Conservation (phyloP, 2,888 invertebrate species). For the Synanthedon tipuliformis region DNA sequence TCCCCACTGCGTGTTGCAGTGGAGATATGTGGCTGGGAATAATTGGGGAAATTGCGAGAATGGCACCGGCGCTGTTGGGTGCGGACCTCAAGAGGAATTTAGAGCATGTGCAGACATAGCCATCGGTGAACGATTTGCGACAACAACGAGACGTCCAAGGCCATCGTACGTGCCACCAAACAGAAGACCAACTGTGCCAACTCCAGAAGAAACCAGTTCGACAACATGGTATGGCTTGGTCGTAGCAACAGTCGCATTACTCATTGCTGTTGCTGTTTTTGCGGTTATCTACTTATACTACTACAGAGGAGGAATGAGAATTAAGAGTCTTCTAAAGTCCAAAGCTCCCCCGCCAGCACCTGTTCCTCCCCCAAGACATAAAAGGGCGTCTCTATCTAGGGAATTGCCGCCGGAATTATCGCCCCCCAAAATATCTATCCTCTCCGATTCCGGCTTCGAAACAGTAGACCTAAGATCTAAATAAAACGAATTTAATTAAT, state of each 20-base stretch:
- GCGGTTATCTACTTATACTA: slow-evolving; percentile 80
- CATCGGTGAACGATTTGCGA: slow-evolving; percentile 70
- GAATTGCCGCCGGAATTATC: slow-evolving; percentile 47
- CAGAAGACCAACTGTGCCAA: slow-evolving; percentile 51
- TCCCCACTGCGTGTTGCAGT: slow-evolving; percentile 86
- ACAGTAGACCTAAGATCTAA: slow-evolving; percentile 56
- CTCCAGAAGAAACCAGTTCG: slow-evolving; percentile 46
- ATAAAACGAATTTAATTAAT: slow-evolving; percentile 8
- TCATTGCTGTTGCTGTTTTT: slow-evolving; percentile 74
- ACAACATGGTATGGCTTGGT: slow-evolving; percentile 67
- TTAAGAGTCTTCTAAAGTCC: slow-evolving; percentile 73
- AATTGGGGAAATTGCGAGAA: slow-evolving; percentile 84
- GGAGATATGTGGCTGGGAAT: slow-evolving; percentile 89
- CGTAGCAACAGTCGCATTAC: slow-evolving; percentile 74
- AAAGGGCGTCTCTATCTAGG: slow-evolving; percentile 46
- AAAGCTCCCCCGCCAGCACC: slow-evolving; percentile 45
- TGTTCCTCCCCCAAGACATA: slow-evolving; percentile 57
- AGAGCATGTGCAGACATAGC: slow-evolving; percentile 86
- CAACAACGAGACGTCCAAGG: slow-evolving; percentile 54
- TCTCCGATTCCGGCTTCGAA: slow-evolving; percentile 60
- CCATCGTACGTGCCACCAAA: slow-evolving; percentile 53
- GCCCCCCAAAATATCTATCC: slow-evolving; percentile 40
- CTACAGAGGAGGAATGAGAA: slow-evolving; percentile 77
- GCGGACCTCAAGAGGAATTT: slow-evolving; percentile 91
- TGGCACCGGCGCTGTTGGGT: slow-evolving; percentile 83